Percentiles rank a stretch among this genome's conserved stretches.
Evolutionary conservation across 2,888 invertebrate species (phyloP).

Genomic region (Antheraea yamamai): DNA sequence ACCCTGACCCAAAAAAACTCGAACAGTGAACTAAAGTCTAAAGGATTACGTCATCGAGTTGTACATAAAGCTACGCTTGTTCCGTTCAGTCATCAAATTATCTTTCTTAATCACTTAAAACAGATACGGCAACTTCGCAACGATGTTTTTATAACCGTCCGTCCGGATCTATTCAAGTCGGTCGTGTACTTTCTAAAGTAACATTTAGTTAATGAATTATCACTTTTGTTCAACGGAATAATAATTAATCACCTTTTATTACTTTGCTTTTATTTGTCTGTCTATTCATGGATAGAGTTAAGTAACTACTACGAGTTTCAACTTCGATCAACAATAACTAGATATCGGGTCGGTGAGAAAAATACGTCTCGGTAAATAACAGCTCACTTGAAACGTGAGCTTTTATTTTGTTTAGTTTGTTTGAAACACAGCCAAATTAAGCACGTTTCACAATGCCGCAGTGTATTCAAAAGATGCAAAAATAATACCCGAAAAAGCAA

Average conservation of each 20-base stretch:
- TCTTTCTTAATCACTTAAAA: conserved; percentile 9
- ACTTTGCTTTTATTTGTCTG: background rate
- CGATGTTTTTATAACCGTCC: background rate
- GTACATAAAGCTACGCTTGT: conserved; percentile 10
- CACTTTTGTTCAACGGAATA: background rate
- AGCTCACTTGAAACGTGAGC: too few relatives aligned
- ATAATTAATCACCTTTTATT: background rate
- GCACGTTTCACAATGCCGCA: too few relatives aligned
- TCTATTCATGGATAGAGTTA: background rate
- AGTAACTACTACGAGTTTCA: background rate
- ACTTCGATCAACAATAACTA: too few relatives aligned
- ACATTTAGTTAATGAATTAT: background rate
- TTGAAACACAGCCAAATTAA: too few relatives aligned
- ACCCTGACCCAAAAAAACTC: conserved; percentile 7
- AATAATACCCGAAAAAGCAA: too few relatives aligned
- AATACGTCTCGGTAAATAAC: too few relatives aligned
- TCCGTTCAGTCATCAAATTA: conserved; percentile 3
- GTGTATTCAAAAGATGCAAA: too few relatives aligned
- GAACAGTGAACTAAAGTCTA: conserved; percentile 11
- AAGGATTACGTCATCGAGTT: conserved; percentile 6
- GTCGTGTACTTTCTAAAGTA: background rate
- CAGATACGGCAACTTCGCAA: conserved; percentile 4
- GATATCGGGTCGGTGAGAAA: too few relatives aligned
- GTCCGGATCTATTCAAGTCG: background rate
- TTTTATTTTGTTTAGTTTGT: too few relatives aligned